Evolutionary conservation across 2,797 vertebrate species (phyloP).

Genomic region (Sternarchorhynchus goeldii): DNA sequence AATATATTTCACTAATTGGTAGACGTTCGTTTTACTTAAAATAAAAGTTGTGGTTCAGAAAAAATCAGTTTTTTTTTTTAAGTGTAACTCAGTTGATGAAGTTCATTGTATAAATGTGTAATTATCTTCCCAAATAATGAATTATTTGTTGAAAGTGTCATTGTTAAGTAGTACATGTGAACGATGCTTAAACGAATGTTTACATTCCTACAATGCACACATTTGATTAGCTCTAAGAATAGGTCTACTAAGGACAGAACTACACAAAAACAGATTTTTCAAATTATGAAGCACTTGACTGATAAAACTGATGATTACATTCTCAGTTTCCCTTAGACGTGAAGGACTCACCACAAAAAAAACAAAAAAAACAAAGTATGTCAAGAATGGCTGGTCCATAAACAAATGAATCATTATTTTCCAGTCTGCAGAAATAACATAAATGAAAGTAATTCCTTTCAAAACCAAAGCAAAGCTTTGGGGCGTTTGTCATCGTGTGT

Average conservation of each 20-base stretch:
- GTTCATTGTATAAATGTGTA: neutral
- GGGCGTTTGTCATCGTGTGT: neutral
- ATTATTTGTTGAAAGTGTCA: neutral
- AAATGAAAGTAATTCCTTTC: neutral
- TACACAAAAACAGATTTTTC: neutral
- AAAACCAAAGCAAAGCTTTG: neutral
- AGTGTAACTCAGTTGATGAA: constrained; percentile 26
- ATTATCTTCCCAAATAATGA: neutral
- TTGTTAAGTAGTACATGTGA: no score
- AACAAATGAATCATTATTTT: no score
- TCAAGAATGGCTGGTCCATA: no score
- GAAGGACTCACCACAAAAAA: no score
- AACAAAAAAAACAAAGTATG: no score
- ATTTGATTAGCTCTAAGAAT: no score
- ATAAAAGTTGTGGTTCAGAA: constrained; percentile 45
- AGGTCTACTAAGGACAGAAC: neutral
- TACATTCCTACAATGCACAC: no score
- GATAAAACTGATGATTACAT: no score
- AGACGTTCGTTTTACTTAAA: constrained; percentile 17
- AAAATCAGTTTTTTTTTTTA: constrained; percentile 29
- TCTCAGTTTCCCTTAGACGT: no score
- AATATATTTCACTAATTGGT: constrained; percentile 25
- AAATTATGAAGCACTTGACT: no score
- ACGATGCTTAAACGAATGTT: no score
- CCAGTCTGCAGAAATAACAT: no score